These are phyloP conservation scores for Oscheius sp. DNA, from an alignment of 2,888 invertebrate species.

Conservation along the genomic window DNA sequence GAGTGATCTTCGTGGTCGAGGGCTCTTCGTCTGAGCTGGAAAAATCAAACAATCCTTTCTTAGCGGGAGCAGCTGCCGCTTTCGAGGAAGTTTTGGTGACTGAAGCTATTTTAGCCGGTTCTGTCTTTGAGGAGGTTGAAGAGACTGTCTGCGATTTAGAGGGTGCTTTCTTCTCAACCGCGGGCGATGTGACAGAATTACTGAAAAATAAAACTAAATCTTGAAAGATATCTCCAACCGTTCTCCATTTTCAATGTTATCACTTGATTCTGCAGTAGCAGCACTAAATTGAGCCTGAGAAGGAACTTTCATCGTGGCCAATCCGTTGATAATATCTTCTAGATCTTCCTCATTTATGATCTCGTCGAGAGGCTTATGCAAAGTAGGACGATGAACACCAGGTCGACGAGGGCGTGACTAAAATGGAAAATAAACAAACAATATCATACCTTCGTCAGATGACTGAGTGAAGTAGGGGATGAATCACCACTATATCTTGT, in stretches of 20 bases:
- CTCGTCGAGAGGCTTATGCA: not conserved
- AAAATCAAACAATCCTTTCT: constrained; percentile 36
- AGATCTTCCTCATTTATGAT: not conserved
- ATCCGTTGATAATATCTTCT: not conserved
- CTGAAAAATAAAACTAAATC: not conserved
- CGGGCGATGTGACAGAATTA: not conserved
- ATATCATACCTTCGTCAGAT: not conserved
- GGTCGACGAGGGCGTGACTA: constrained; percentile 2
- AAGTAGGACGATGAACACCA: not conserved
- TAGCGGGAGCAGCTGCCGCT: not conserved
- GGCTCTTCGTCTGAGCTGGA: constrained; percentile 21
- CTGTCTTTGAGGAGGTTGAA: not conserved
- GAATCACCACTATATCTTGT: not conserved
- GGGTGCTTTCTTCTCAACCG: not conserved
- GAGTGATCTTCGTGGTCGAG: not conserved
- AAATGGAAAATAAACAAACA: not conserved
- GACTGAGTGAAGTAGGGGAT: not conserved
- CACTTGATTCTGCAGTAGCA: not conserved
- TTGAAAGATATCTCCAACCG: not conserved
- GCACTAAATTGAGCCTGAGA: not conserved
- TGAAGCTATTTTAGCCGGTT: not conserved
- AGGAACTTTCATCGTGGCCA: not conserved
- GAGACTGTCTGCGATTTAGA: not conserved
- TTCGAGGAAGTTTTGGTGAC: not conserved
- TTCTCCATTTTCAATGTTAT: not conserved